Percentiles rank a stretch among this genome's conserved stretches.
phyloP scores from a whole-genome alignment of 2,113 vertebrate species.

The Hippocampus mohnikei region DNA sequence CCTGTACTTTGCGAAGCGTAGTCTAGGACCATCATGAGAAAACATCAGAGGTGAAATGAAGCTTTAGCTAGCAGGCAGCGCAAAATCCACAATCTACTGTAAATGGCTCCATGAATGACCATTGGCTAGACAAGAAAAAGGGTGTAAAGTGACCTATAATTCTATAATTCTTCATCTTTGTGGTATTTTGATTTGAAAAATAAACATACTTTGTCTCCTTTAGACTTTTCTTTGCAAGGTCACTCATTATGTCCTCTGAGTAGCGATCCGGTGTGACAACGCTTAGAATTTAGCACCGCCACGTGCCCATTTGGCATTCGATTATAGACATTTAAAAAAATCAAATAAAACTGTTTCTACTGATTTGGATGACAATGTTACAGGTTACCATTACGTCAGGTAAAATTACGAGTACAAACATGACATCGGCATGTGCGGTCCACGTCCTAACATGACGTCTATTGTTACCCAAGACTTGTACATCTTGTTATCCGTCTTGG shows the following conservation, averaged over 20 bases:
- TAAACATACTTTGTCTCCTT: neutral
- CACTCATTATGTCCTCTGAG: neutral
- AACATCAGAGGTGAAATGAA: neutral
- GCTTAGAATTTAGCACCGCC: neutral
- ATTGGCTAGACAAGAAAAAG: too few species aligned
- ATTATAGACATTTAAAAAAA: neutral
- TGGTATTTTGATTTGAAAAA: neutral
- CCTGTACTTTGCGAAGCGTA: neutral
- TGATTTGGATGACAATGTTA: neutral
- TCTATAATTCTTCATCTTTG: too few species aligned
- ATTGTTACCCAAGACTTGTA: constrained; percentile 56
- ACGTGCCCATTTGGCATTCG: constrained; percentile 1
- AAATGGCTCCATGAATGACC: neutral
- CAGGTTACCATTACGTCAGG: neutral
- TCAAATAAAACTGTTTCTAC: neutral
- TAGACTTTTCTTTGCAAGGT: neutral
- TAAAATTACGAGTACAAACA: constrained; percentile 17
- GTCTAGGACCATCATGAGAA: neutral
- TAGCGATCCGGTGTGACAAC: constrained; percentile 6
- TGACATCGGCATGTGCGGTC: constrained; percentile 24
- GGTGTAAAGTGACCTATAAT: too few species aligned
- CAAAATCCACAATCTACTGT: neutral
- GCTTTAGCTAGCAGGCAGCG: neutral
- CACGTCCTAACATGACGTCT: constrained; percentile 29
- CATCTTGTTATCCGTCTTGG: constrained; percentile 58